Evolutionary conservation across 2,113 vertebrate genomes (phyloP).

Genomic region (Pleuronectes platessa): DNA sequence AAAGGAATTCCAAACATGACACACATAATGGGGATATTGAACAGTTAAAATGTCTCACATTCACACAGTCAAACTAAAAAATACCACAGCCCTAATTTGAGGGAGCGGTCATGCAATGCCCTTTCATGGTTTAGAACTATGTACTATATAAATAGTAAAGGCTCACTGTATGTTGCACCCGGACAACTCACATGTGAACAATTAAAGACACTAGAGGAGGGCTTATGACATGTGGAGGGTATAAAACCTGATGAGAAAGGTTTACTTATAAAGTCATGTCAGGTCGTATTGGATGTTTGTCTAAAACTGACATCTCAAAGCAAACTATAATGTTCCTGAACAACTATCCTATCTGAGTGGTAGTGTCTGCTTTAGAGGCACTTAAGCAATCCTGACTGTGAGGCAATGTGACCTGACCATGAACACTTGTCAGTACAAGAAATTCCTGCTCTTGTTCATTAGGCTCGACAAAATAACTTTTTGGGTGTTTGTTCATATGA

Average conservation of each 20-base stretch:
- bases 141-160: slow-evolving; percentile 25
- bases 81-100: not conserved
- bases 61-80: slow-evolving; percentile 20
- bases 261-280: not conserved
- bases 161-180: not conserved
- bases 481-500: not conserved
- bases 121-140: slow-evolving; percentile 31
- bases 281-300: not conserved
- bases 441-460: not conserved
- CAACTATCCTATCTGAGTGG: not conserved
- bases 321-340: slow-evolving; percentile 12
- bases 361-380: not conserved
- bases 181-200: slow-evolving; percentile 17
- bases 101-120: slow-evolving; percentile 43
- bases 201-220: not conserved
- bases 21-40: slow-evolving; percentile 23
- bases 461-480: slow-evolving; percentile 9
- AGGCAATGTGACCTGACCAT: not conserved
- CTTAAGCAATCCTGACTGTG: not conserved
- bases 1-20: not conserved
- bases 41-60: slow-evolving; percentile 15
- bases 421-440: not conserved
- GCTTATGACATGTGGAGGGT: not conserved
- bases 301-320: not conserved
- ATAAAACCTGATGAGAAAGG: not conserved